These are phyloP conservation scores for Pristionchus maxplancki DNA, from an alignment of 2,888 invertebrate species.

Conservation along the genomic window DNA sequence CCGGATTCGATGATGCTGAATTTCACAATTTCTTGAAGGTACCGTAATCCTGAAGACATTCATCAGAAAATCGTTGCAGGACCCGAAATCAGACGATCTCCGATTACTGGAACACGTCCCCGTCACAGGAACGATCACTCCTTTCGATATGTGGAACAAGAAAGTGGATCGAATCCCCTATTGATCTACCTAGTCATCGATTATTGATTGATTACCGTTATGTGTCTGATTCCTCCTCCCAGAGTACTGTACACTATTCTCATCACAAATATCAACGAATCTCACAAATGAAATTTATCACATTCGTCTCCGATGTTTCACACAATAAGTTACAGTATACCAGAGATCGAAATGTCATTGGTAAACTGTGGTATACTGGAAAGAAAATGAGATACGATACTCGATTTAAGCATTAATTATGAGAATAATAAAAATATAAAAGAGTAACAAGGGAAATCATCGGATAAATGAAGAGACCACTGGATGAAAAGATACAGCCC, in stretches of 20 bases:
- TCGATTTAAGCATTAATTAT: neutral
- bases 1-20: constrained; percentile 72
- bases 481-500: neutral
- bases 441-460: neutral
- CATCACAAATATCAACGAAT: neutral
- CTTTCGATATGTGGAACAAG: constrained; percentile 70
- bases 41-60: neutral
- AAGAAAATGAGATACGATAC: neutral
- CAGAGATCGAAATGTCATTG: neutral
- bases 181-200: constrained; percentile 14
- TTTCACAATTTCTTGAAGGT: constrained; percentile 73
- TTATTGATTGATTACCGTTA: constrained; percentile 5
- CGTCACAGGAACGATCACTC: constrained; percentile 61
- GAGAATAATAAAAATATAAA: constrained; percentile 2
- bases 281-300: constrained; percentile 4
- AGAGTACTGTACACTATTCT: constrained; percentile 14
- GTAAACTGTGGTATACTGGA: neutral
- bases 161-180: constrained; percentile 57
- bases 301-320: neutral
- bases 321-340: neutral
- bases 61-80: neutral
- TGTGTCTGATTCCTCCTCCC: neutral
- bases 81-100: constrained; percentile 64
- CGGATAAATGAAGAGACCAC: constrained; percentile 38
- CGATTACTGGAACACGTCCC: constrained; percentile 65